Conservation (phyloP, 2,888 invertebrate genomes). For the Adelognathus sp. region DNA sequence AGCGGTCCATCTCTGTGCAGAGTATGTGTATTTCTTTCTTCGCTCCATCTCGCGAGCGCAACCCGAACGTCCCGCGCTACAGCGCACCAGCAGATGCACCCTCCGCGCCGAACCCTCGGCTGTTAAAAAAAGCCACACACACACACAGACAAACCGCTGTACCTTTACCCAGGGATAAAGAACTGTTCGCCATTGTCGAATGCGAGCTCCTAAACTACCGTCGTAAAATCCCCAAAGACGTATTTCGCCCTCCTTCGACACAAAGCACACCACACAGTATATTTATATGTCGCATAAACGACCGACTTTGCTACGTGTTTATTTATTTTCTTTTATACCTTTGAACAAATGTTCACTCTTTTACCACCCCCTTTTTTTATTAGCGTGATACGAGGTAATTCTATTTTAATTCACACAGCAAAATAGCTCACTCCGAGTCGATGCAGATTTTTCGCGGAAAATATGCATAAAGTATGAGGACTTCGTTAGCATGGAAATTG, state of each 20-base stretch:
- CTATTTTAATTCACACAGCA: not conserved
- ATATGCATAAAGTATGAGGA: slow-evolving; percentile 25
- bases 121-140: slow-evolving; percentile 22
- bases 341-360: not conserved
- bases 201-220: slow-evolving; percentile 8
- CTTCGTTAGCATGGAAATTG: slow-evolving; percentile 48
- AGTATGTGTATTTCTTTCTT: slow-evolving; percentile 8
- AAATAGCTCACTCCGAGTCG: not conserved
- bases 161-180: not conserved
- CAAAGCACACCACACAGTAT: not conserved
- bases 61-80: slow-evolving; percentile 28
- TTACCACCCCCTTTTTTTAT: too few relatives aligned
- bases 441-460: not conserved
- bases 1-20: too few relatives aligned
- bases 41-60: slow-evolving; percentile 23
- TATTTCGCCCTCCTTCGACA: not conserved
- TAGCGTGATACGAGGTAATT: slow-evolving; percentile 7
- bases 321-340: not conserved
- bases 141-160: not conserved
- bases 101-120: slow-evolving; percentile 10
- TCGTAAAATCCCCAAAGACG: slow-evolving; percentile 40
- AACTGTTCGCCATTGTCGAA: slow-evolving; percentile 25
- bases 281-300: not conserved
- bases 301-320: not conserved
- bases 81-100: slow-evolving; percentile 39